These are phyloP conservation scores for Volucella inanis DNA, from an alignment of 2,888 invertebrate species.

Conservation along the genomic window DNA sequence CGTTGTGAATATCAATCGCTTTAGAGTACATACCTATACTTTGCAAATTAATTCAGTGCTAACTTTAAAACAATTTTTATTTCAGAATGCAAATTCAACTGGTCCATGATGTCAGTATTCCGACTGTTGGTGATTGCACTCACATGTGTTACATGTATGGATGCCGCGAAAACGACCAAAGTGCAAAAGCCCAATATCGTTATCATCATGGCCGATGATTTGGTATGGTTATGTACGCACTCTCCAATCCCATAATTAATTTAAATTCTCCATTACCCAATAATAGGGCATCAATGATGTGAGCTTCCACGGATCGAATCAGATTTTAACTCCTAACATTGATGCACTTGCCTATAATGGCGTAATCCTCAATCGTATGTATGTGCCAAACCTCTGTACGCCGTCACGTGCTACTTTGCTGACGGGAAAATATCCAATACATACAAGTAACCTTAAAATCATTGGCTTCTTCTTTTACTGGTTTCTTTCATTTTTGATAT, in stretches of 20 bases:
- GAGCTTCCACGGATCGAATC: constrained; percentile 94
- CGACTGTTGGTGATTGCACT: constrained; percentile 51
- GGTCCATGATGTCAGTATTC: constrained; percentile 38
- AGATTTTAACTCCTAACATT: constrained; percentile 95
- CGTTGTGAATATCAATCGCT: background rate
- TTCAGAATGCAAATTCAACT: constrained; percentile 31
- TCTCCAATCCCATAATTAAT: constrained; percentile 46
- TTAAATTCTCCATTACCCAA: constrained; percentile 31
- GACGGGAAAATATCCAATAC: constrained; percentile 94
- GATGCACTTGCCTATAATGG: constrained; percentile 94
- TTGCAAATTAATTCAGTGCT: background rate
- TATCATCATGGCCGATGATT: constrained; percentile 91
- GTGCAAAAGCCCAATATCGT: constrained; percentile 86
- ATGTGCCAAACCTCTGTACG: constrained; percentile 93
- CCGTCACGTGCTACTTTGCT: constrained; percentile 92
- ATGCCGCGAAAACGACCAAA: constrained; percentile 39
- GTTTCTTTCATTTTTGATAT: background rate
- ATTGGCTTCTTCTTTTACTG: constrained; percentile 23
- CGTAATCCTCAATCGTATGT: constrained; percentile 91
- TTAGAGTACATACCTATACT: background rate
- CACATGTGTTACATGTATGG: constrained; percentile 29
- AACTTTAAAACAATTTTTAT: constrained; percentile 26
- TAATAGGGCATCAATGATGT: constrained; percentile 96
- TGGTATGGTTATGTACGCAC: constrained; percentile 85
- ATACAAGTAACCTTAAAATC: constrained; percentile 85